These are phyloP conservation scores for Mellilla xanthometata DNA, from an alignment of 2,888 invertebrate species.

Conservation along the genomic window DNA sequence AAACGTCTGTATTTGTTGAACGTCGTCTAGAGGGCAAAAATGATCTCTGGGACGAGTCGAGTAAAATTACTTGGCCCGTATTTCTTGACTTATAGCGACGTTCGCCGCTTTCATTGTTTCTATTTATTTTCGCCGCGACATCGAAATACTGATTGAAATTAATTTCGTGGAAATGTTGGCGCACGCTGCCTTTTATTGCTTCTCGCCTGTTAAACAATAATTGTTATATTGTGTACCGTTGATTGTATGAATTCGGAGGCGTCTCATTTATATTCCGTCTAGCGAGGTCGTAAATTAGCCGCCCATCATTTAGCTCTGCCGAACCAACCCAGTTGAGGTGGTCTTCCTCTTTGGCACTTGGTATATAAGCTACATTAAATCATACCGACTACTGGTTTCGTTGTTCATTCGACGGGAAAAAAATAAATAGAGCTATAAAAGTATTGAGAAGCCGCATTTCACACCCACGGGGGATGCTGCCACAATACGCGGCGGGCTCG, in stretches of 20 bases:
- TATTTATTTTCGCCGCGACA: slow-evolving; percentile 19
- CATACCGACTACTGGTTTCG: slow-evolving; percentile 27
- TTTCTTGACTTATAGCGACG: slow-evolving; percentile 11
- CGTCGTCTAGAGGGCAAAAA: slow-evolving; percentile 29
- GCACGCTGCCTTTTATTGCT: slow-evolving; percentile 41
- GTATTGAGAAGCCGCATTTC: slow-evolving; percentile 23
- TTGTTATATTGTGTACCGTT: slow-evolving; percentile 45
- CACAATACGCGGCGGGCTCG: slow-evolving; percentile 1
- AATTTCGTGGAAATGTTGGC: slow-evolving; percentile 35
- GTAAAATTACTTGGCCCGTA: slow-evolving; percentile 19
- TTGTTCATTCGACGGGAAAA: slow-evolving; percentile 29
- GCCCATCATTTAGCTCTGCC: slow-evolving; percentile 44
- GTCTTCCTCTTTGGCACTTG: slow-evolving; percentile 32
- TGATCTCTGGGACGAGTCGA: slow-evolving; percentile 22
- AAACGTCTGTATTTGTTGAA: slow-evolving; percentile 43
- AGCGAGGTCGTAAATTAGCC: slow-evolving; percentile 58
- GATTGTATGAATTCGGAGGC: slow-evolving; percentile 53
- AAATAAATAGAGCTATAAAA: slow-evolving; percentile 19
- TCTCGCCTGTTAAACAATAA: slow-evolving; percentile 42
- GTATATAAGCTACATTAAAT: slow-evolving; percentile 32
- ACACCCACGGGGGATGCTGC: slow-evolving; percentile 19
- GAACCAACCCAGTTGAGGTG: slow-evolving; percentile 20
- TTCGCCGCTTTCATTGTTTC: slow-evolving; percentile 8
- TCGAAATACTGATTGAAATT: slow-evolving; percentile 10
- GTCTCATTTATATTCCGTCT: slow-evolving; percentile 58